Base-by-base conservation (phyloP, 2,888 invertebrate species). In the Synergus umbraculus region DNA sequence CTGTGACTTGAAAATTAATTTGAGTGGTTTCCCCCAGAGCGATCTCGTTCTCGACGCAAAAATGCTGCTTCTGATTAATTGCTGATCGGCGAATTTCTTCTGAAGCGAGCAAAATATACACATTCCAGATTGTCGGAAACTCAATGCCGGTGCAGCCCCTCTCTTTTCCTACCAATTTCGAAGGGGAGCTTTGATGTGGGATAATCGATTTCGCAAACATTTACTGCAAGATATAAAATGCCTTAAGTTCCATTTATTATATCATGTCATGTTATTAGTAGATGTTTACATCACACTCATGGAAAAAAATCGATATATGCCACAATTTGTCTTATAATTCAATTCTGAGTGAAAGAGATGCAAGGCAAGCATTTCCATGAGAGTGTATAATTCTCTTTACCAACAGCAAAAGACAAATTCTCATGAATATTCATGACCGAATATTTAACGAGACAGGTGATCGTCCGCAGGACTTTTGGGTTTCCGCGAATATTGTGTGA, bases 1-100 rank as follows among this genome's bases (percentile, higher is more conserved):
- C 89, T 90, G 84, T 88, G 88, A 91, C 89, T 89, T 88, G 89
- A 90, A 90, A 83, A 92, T 92, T 92, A 92, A 92, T 92, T 92
- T 91, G 90, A 91, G 91, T 91, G 91, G 91, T 90, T 90, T 89
- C 85, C 88, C 85, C 87, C 78, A 84, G 83, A 84, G 79, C 85
- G 85, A 85, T 80, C 83, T 80, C 83, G 63, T 64, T 49, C 76
- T 58, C 77, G 77, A 78, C 69, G 81, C 65, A 78, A 78, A 79
- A 73, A 54, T 73, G 66, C 79, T 83, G 82, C 81, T 83, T 65
- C 85, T 88, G 87, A 88, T 89, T 89, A 88, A 89, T 89, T 88
- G 87, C 86, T 84, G 83, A 83, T 81, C 83, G 80, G 82, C 81
- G 29, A 22, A 63, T 63, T 29, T 63, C 63, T 29, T 63, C 63